A percentile compares a stretch with the other conserved stretches of the same genome.
phyloP scores from a whole-genome alignment of 2,113 vertebrate genomes.

The Microcebus ravelobensis region DNA sequence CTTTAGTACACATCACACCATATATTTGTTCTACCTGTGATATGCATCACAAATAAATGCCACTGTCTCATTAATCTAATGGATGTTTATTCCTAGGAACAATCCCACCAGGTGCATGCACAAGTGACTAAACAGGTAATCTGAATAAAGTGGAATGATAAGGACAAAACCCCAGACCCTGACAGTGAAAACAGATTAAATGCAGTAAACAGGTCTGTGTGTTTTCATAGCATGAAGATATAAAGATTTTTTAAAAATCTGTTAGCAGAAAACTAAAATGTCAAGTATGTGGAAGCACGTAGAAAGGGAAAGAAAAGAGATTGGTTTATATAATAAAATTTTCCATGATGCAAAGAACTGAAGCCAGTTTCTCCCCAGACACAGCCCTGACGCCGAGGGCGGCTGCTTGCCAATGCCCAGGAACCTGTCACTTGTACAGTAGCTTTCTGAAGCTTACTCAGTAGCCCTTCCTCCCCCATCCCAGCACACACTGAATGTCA shows the following conservation, averaged over 20 bases:
- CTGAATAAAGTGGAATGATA: background rate
- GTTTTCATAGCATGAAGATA: slow-evolving; percentile 49
- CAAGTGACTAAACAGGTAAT: background rate
- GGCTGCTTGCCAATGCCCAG: background rate
- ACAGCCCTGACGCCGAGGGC: background rate
- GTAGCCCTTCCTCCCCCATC: background rate
- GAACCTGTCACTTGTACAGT: slow-evolving; percentile 48
- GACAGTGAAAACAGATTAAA: background rate
- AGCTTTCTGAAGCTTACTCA: background rate
- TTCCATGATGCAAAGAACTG: slow-evolving; percentile 75
- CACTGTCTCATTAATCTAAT: background rate
- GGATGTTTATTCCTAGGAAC: background rate
- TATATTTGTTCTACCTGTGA: background rate
- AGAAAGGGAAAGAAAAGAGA: background rate
- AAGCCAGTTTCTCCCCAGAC: background rate
- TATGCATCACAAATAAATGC: background rate
- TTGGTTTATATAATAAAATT: slow-evolving; percentile 62
- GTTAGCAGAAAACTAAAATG: slow-evolving; percentile 41
- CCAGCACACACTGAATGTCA: background rate
- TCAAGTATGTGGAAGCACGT: slow-evolving; percentile 61
- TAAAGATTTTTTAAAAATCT: background rate
- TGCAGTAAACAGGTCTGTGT: slow-evolving; percentile 48
- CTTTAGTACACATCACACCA: background rate
- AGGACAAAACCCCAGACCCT: background rate
- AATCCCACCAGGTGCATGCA: background rate